Base-by-base conservation (phyloP, 2,113 vertebrate species). In the Silurus asotus region DNA sequence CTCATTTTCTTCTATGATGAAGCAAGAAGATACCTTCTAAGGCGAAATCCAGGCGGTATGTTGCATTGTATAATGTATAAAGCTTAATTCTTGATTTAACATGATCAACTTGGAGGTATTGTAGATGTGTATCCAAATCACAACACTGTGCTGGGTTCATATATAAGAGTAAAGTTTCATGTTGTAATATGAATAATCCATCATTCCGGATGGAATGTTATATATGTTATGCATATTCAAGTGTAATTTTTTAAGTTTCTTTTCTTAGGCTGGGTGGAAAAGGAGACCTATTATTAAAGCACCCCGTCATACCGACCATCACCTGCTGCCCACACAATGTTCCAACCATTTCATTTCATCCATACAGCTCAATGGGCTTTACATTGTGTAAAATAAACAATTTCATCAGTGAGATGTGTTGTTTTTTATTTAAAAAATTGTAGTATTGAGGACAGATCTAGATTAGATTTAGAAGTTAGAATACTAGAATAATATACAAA, bases 271-370 rank as follows among this genome's bases (percentile, higher is more conserved):
- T 89, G 86, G 96, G 92, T 97, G 93, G 96, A 96, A 62, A 55
- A 65, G 48, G 96, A 97, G 92, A 96, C 96, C 8, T 97, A 96
- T 92, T 96, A 97, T 91, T 97, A 92, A 94, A 81, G 80, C 25
- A 25, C 74, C 37, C 0, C 2, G n/a, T 4, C 2, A 58, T 61
- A 11, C 8, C n/a, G 72, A 78, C 23, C 28, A 67, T 25, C 14
- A 67, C 55, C 55, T 80, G 23, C 56, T 45, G 77, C 8, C 59
- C 13, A 37, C 25, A 58, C 23, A 61, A 75, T 37, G 25, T 64
- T 37, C 49, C 25, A 15, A 15, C 17, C 2, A 78, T 20, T 8
- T 67, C 1, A 53, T 62, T 62, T 17, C 13, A 61, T 67, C 10
- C n/a, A 53, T 55, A 78, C 14, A 78, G 5, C 20, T 56, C 17